Base-by-base conservation (phyloP, 2,797 vertebrate genomes). In the Amblyraja radiata region DNA sequence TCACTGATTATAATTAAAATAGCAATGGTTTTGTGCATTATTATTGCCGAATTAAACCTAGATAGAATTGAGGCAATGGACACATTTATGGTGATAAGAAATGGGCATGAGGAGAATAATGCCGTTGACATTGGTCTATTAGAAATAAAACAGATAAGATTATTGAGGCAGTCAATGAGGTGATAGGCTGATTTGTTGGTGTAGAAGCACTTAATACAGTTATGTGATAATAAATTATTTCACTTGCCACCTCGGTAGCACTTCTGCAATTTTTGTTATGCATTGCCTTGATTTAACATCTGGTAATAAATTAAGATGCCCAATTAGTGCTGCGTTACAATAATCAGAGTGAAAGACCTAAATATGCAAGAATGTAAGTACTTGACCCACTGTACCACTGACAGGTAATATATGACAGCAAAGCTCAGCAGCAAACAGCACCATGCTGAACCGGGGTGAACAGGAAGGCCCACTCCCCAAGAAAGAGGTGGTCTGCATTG, bases 121-220 rank as follows among this genome's bases (percentile, higher is more conserved):
- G 14, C 18, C 5, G 32, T 88, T 88, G 28, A 68, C 84, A 88
- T 63, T n/a, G 36, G 54, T 14, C 25, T 61, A 84, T 84, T 61
- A 61, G 84, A 32, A 88, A 65, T 63, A 68, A 88, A 88, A 88
- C 68, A 68, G 16, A 68, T 65, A 88, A 32, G 61, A 61, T 84
- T 84, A 61, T 61, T 23, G 54, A 84, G 46, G 54, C 81, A 58
- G 61, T 68, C 61, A 88, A 68, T n/a, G 63, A 88, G 14, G 84
- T 65, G n/a, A 88, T 61, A 84, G 25, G 54, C 81, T 61, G 81
- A 88, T 65, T 65, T 88, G 54, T 61, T 6, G 28, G 28, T 23
- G 61, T 32, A 32, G 61, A n/a, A 16, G 61, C 84, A 68, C 63
- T 68, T 36, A 88, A 61, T 8, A 36, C 16, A 68, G 14, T 88